Evolutionary conservation across 30 jellyfish, hydroid and myxozoan genomes (phyloP).

Genomic region (Aurelia sp.): DNA sequence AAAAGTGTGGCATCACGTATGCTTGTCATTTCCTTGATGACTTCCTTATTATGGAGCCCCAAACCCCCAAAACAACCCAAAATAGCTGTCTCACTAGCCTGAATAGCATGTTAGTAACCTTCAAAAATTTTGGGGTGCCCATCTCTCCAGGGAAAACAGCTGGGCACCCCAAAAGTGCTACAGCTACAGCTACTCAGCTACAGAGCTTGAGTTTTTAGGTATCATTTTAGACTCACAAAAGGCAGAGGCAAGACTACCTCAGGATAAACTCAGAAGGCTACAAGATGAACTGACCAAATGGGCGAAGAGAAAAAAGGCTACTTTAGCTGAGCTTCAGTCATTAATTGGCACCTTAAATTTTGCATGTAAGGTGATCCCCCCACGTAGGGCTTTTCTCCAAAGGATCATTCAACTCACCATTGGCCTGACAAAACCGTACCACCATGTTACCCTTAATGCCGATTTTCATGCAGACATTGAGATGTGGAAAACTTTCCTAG

Average conservation of each 20-base stretch:
- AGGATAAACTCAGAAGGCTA: slow-evolving; percentile 41
- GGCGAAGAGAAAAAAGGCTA: slow-evolving; percentile 15
- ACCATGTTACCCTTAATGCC: slow-evolving; percentile 10
- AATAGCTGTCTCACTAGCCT: background rate
- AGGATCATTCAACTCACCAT: slow-evolving; percentile 43
- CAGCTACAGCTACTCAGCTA: too few species aligned
- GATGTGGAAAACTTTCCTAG: slow-evolving; percentile 56
- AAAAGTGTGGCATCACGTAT: background rate
- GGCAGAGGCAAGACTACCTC: slow-evolving; percentile 49
- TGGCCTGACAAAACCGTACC: slow-evolving; percentile 44
- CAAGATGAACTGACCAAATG: background rate
- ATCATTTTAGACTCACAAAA: slow-evolving; percentile 44
- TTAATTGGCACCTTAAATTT: slow-evolving; percentile 65
- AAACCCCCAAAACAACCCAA: background rate
- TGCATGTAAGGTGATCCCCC: slow-evolving; percentile 71
- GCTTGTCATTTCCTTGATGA: slow-evolving; percentile 27
- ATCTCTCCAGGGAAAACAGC: slow-evolving; percentile 65
- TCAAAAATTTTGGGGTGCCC: slow-evolving; percentile 47
- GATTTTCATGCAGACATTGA: slow-evolving; percentile 46
- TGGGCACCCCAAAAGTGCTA: too few species aligned
- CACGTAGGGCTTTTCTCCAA: slow-evolving; percentile 14
- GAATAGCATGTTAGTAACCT: background rate
- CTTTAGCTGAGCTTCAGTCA: slow-evolving; percentile 56
- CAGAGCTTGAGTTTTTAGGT: slow-evolving; percentile 58
- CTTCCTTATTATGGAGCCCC: slow-evolving; percentile 18